Conservation (phyloP, 2,113 vertebrate species). For the Apodemus speciosus region DNA sequence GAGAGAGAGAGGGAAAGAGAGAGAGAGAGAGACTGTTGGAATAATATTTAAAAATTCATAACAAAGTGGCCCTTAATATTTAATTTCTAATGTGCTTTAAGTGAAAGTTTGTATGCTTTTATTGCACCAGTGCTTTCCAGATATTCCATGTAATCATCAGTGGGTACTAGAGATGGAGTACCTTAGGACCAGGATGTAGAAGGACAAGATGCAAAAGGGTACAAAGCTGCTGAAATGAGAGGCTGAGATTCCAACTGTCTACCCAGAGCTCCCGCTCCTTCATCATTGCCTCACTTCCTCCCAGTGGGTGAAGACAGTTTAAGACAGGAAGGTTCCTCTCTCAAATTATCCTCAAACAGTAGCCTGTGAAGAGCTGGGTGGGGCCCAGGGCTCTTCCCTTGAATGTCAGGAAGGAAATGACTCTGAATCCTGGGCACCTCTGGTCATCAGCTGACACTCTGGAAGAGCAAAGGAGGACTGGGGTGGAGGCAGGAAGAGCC, state of each 20-base stretch:
- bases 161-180: not conserved
- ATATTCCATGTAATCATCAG: not conserved
- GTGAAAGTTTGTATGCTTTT: not conserved
- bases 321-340: constrained; percentile 23
- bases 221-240: not conserved
- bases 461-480: not conserved
- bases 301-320: not conserved
- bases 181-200: not conserved
- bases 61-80: constrained; percentile 3
- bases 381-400: not conserved
- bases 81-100: constrained; percentile 11
- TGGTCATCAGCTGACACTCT: not conserved
- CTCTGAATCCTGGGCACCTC: constrained; percentile 7
- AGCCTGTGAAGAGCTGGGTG: not conserved
- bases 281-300: constrained; percentile 1
- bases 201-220: not conserved
- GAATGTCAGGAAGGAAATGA: constrained; percentile 42
- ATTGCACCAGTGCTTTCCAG: not conserved
- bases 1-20: too few relatives aligned
- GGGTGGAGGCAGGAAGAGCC: not conserved
- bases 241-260: not conserved
- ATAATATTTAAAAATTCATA: not conserved
- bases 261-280: constrained; percentile 14
- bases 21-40: not conserved
- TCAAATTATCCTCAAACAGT: constrained; percentile 4